Percentiles rank a stretch among this genome's conserved stretches.
Conservation (phyloP, 2,797 vertebrate species). For the Tadarida brasiliensis region DNA sequence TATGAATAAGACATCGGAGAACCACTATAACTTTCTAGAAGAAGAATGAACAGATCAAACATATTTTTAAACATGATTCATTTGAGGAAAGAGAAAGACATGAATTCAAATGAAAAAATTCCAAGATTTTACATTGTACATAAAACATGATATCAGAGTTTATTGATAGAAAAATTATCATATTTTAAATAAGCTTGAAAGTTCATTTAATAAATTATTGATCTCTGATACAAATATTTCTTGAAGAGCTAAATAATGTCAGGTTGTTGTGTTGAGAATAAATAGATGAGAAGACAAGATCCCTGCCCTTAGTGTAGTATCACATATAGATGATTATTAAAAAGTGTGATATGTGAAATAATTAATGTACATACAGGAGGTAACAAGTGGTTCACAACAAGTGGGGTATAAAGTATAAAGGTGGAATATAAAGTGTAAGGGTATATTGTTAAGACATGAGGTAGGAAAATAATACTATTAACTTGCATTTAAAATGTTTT, state of each 20-base stretch:
- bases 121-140: slow-evolving; percentile 43
- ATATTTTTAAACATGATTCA: neutral
- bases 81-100: slow-evolving; percentile 13
- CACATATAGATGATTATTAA: neutral
- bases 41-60: neutral
- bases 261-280: neutral
- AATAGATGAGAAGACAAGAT: neutral
- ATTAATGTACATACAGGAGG: neutral
- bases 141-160: neutral
- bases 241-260: slow-evolving; percentile 26
- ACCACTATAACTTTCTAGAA: neutral
- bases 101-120: slow-evolving; percentile 46
- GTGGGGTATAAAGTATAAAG: neutral
- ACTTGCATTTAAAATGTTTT: slow-evolving; percentile 10
- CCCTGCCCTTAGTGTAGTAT: neutral
- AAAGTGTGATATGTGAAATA: slow-evolving; percentile 2
- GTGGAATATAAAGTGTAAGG: neutral
- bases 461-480: neutral
- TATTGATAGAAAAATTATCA: neutral
- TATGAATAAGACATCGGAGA: neutral
- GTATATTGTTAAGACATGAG: neutral
- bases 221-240: slow-evolving; percentile 41
- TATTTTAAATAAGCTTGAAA: slow-evolving; percentile 15
- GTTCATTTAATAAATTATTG: slow-evolving; percentile 50
- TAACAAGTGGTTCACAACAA: neutral